Base-by-base conservation (phyloP, 1,140 invertebrate species). In the Neotoxoptera formosana region DNA sequence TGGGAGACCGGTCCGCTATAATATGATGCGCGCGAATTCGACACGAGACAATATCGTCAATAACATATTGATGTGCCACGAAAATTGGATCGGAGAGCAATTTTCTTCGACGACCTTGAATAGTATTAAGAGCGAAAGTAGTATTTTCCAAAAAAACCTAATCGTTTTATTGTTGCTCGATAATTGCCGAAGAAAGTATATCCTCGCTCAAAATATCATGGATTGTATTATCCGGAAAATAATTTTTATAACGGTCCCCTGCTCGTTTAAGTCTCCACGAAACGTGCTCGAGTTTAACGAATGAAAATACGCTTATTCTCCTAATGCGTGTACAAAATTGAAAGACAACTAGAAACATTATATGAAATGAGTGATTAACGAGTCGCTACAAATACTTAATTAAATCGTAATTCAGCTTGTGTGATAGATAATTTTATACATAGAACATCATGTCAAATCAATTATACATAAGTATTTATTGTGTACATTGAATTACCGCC, bases 71-170 rank as follows among this genome's bases (percentile, higher is more conserved):
- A 91, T 36, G 45, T 34, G 14, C 51, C 21, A 51, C 76, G 23
- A 36, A 41, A 76, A 93, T 36, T 34, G 21, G 30, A 93, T 84
- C 14, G 30, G 11, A 51, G 41, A 91, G 14, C 60, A 6, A 67
- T 47, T 41, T 76, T 91, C 45, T 2, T 67, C 36, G 90, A 41
- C 81, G 91, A 84, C 91, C 81, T 93, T 84, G 81, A 56, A 53
- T 45, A 41, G 90, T 20, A 86, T 86, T 6, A 93, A 92, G 91
- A 93, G 81, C 48, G 91, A 93, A 93, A 93, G 91, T 84, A 41
- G 34, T 36, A 51, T 76, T 83, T 23, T 89, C n/a, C 48, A 8
- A 51, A 87, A 86, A 88, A 51, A 36, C 17, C 47, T 36, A 89
- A 51, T 36, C 14, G n/a, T 11, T 36, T 47, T 87, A 88, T 86